Evolutionary conservation across 2,113 vertebrate species (phyloP), one percentile per base, ranked within the genome.

Genomic region (Eidolon helvum): DNA sequence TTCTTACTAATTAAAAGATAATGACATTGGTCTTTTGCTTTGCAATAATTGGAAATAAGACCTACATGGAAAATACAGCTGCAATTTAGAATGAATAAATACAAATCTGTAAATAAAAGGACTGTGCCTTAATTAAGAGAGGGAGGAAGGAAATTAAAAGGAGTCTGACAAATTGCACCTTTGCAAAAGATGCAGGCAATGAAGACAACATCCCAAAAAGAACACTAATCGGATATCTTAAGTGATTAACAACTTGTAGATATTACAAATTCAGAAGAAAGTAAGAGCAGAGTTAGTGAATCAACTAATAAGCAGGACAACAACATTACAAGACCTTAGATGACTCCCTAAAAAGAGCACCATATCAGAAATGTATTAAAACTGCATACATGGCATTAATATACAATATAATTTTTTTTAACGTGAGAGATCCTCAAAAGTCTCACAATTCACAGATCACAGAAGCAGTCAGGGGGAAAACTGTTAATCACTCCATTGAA

Each of bases 181-280:
- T 80, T 65, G 78, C 57, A 68, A 75, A 78, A 82, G 28, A 88
- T 45, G 10, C 15, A 65, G 12, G 33, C 38, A 87, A 57, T 10
- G n/a, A 87, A 77, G 80, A 48, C 35, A 77, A 68, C 18, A 30
- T 78, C 18, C 65, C 57, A 50, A 8, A 83, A 90, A 79, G 24
- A 80, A 72, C 9, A 84, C 4, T 24, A 45, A 69, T 66, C 48
- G n/a, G n/a, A 57, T 71, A 74, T 69, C 75, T 87, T 78, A 95
- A 79, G n/a, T 40, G 61, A 77, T 22, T 63, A 78, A 95, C 26
- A 79, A 75, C 38, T 50, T 91, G 66, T 79, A 57, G 92, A 78
- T 78, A 91, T 55, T 92, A 35, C 26, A 86, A 75, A 96, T 68
- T 95, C n/a, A 87, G 28, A 91, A 87, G 55, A 61, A 94, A 90